Evolutionary conservation across 2,113 vertebrate species (phyloP).

Genomic region (Gobius niger): DNA sequence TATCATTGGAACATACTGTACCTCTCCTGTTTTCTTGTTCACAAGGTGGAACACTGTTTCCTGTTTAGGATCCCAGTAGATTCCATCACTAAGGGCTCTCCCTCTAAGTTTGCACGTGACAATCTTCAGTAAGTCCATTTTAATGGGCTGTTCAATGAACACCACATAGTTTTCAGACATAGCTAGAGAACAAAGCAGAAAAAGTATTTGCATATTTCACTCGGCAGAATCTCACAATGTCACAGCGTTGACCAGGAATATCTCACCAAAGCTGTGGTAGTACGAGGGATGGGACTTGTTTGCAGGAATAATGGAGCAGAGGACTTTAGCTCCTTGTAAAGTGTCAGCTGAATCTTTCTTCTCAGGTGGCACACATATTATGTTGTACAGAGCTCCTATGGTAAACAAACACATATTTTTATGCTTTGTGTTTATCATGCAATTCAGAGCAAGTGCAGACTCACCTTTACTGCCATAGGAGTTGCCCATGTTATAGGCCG

Average conservation of each 20-base stretch:
- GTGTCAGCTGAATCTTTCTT: slow-evolving; percentile 67
- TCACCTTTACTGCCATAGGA: slow-evolving; percentile 86
- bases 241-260: not conserved
- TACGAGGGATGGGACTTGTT: slow-evolving; percentile 87
- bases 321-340: slow-evolving; percentile 81
- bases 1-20: slow-evolving; percentile 38
- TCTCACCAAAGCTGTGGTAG: slow-evolving; percentile 93
- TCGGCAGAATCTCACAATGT: not conserved
- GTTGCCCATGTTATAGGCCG: slow-evolving; percentile 94
- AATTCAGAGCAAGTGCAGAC: not conserved
- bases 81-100: slow-evolving; percentile 74
- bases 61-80: slow-evolving; percentile 90
- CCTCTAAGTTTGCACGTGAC: slow-evolving; percentile 80
- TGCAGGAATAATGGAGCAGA: slow-evolving; percentile 84
- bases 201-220: not conserved
- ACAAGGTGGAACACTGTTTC: slow-evolving; percentile 87
- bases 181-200: slow-evolving; percentile 67
- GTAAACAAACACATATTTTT: not conserved
- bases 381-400: slow-evolving; percentile 86
- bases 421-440: not conserved
- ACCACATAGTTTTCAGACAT: slow-evolving; percentile 94
- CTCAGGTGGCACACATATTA: slow-evolving; percentile 84
- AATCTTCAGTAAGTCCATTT: slow-evolving; percentile 86
- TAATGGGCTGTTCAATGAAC: slow-evolving; percentile 92
- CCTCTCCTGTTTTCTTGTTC: slow-evolving; percentile 87